Base-by-base conservation (phyloP, 2,797 vertebrate genomes). In the Sciaenops ocellatus region DNA sequence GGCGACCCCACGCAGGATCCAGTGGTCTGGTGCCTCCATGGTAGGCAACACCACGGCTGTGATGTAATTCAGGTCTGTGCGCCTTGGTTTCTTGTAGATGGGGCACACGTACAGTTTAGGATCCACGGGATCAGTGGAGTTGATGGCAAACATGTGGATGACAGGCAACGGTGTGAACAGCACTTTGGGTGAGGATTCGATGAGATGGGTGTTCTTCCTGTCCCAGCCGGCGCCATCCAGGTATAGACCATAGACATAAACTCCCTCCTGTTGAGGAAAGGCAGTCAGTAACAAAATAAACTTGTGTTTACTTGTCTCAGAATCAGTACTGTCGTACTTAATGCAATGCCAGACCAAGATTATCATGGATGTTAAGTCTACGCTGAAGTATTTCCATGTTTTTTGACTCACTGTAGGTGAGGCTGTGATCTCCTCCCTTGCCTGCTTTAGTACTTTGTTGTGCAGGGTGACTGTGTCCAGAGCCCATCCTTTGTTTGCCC, bases 201-300 rank as follows among this genome's bases (percentile, higher is more conserved):
- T 82, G 6, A 97, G 95, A 62, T 84, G 77, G 69, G 74, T 87
- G 10, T 95, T 95, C 82, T 94, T 89, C 74, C 85, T 89, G 90
- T 97, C 95, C 96, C 96, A 97, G 68, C 94, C 91, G 3, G 96
- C 96, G 1, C 96, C 96, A 0, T 97, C 97, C 90, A 97, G 88
- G 82, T 94, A 96, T 1, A 97, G 92, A 48, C 96, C 96, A 3
- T 96, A 89, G 61, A 97, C 93, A 62, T 95, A 97, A 2, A 97
- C 96, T 4, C 96, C 96, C 88, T 96, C 96, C 96, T 97, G 87
- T 81, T 65, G 24, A 69, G 44, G 28, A 55, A 50, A 64, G 9
- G 7, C 15, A 44, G 4, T 69, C 28, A 56, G 41, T 28, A 7
- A 76, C 18, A 79, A 8, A 69, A 74, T 22, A 44, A 69, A 44